Conservation (phyloP, 1,140 invertebrate genomes). For the Nixonia krombeini region DNA sequence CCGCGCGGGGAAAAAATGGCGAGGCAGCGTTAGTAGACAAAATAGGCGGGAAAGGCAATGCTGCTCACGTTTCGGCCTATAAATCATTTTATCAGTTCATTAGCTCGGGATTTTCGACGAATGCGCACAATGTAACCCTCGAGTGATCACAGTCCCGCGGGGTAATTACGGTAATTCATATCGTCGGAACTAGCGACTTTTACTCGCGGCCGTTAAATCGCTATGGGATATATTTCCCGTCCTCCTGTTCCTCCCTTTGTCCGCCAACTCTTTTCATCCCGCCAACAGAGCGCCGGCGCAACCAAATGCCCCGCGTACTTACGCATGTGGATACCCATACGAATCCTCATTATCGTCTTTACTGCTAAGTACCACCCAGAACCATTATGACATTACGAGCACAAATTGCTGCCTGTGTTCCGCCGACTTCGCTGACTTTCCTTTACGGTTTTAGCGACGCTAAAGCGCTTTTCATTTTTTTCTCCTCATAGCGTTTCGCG, state of each 20-base stretch:
- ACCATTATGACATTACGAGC: conserved; percentile 34
- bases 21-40: no score
- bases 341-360: conserved; percentile 51
- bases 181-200: conserved; percentile 2
- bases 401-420: conserved; percentile 24
- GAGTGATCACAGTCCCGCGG: not conserved
- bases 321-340: conserved; percentile 10
- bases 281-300: not conserved
- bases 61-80: no score
- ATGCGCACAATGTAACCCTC: conserved; percentile 3
- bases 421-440: conserved; percentile 2
- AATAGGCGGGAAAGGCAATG: no score
- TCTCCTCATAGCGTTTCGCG: no score
- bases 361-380: conserved; percentile 35
- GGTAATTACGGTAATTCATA: conserved; percentile 5
- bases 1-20: no score
- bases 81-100: no score
- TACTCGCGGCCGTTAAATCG: not conserved
- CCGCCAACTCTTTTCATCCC: not conserved
- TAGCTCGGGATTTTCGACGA: no score
- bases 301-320: conserved; percentile 13
- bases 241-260: conserved; percentile 1
- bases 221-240: not conserved
- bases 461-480: no score
- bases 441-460: no score